A percentile compares a stretch with the other conserved stretches of the same genome.
phyloP scores from a whole-genome alignment of 53 echinoderm and acorn worm species.

The Glandiceps talaboti region DNA sequence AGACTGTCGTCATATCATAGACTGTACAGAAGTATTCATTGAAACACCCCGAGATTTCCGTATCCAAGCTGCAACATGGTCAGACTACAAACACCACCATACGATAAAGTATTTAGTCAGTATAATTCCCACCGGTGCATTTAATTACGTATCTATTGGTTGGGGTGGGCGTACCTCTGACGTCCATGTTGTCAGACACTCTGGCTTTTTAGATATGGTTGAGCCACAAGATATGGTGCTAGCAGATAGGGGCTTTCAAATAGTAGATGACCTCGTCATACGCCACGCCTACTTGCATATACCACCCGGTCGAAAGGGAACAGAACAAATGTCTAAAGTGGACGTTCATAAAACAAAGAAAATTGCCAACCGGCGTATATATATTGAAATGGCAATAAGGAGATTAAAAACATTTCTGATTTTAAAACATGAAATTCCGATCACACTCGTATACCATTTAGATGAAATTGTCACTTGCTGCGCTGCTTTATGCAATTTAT shows the following conservation, averaged over 20 bases:
- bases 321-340: slow-evolving; percentile 24
- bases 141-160: slow-evolving; percentile 38
- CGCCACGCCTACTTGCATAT: slow-evolving; percentile 27
- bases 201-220: slow-evolving; percentile 29
- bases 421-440: slow-evolving; percentile 24
- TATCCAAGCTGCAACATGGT: slow-evolving; percentile 7
- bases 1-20: slow-evolving; percentile 40
- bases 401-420: slow-evolving; percentile 40
- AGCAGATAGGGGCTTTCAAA: slow-evolving; percentile 40
- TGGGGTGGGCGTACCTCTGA: slow-evolving; percentile 62
- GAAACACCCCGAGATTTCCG: slow-evolving; percentile 1
- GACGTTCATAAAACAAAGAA: slow-evolving; percentile 40
- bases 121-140: slow-evolving; percentile 41
- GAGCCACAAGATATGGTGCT: slow-evolving; percentile 42
- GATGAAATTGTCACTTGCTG: slow-evolving; percentile 37
- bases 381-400: slow-evolving; percentile 40
- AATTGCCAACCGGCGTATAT: slow-evolving; percentile 34
- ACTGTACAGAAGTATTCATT: slow-evolving; percentile 39
- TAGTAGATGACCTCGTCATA: slow-evolving; percentile 37
- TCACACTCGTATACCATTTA: slow-evolving; percentile 11
- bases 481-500: slow-evolving; percentile 27
- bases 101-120: slow-evolving; percentile 40
- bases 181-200: slow-evolving; percentile 23
- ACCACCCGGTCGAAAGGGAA: slow-evolving; percentile 32
- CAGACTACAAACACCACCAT: slow-evolving; percentile 5